Conservation (phyloP, 2,797 vertebrate species). For the Melanotaenia nigrans region DNA sequence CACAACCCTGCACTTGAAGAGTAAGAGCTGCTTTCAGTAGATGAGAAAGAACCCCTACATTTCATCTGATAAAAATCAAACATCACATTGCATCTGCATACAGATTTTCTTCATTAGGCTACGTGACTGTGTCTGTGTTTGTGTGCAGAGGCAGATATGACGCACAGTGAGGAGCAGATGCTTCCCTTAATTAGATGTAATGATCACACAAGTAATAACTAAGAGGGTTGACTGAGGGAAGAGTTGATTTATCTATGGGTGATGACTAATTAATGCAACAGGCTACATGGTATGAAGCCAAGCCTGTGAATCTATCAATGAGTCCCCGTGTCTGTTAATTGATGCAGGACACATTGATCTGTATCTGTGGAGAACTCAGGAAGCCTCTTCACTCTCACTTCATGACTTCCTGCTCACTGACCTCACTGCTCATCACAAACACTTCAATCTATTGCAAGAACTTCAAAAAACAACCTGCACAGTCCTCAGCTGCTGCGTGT, state of each 20-base stretch:
- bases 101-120: neutral
- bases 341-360: slow-evolving; percentile 35
- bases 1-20: slow-evolving; percentile 7
- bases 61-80: slow-evolving; percentile 31
- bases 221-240: slow-evolving; percentile 51
- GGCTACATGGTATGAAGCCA: slow-evolving; percentile 30
- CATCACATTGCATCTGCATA: neutral
- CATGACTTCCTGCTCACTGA: slow-evolving; percentile 11
- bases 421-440: slow-evolving; percentile 14
- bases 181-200: slow-evolving; percentile 72
- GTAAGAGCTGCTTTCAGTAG: neutral
- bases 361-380: slow-evolving; percentile 25
- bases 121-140: neutral
- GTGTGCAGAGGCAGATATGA: slow-evolving; percentile 27
- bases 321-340: slow-evolving; percentile 36
- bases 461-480: neutral
- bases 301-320: slow-evolving; percentile 32
- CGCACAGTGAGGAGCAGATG: slow-evolving; percentile 58
- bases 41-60: slow-evolving; percentile 23
- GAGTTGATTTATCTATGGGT: slow-evolving; percentile 52
- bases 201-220: slow-evolving; percentile 65
- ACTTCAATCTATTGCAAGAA: neutral
- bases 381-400: slow-evolving; percentile 20
- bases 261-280: slow-evolving; percentile 59
- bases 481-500: neutral